Conservation (phyloP, 2,797 vertebrate species). For the Urophycis tenuis region DNA sequence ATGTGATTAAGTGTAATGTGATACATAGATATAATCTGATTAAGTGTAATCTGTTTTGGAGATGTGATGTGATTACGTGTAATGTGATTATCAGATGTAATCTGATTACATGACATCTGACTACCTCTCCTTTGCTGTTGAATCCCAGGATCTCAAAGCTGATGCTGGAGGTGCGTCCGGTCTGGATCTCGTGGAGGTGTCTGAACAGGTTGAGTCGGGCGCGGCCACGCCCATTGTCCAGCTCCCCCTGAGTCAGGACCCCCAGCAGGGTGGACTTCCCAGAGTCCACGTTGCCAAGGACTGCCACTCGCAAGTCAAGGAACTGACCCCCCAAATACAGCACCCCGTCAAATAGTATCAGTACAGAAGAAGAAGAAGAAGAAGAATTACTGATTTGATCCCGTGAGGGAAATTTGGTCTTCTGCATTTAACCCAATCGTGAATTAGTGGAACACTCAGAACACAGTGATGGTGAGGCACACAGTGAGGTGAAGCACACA, state of each 20-base stretch:
- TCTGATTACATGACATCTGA: conserved; percentile 8
- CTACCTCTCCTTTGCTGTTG: conserved; percentile 97
- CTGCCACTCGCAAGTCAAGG: conserved; percentile 90
- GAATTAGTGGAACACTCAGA: too few relatives aligned
- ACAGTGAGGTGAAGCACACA: too few relatives aligned
- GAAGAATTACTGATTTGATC: too few relatives aligned
- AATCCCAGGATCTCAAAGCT: conserved; percentile 98
- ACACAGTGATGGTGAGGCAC: too few relatives aligned
- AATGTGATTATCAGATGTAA: not conserved
- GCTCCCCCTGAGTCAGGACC: conserved; percentile 91
- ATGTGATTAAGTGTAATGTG: too few relatives aligned
- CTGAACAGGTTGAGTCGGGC: conserved; percentile 95
- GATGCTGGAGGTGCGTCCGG: conserved; percentile 93
- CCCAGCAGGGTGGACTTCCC: conserved; percentile 93
- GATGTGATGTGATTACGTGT: not conserved
- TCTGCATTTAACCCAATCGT: too few relatives aligned
- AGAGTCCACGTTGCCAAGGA: conserved; percentile 94
- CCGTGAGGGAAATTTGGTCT: too few relatives aligned
- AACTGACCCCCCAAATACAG: conserved; percentile 68
- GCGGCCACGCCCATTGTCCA: conserved; percentile 90
- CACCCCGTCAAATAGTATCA: not conserved
- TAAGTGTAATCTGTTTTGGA: not conserved
- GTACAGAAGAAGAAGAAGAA: too few relatives aligned
- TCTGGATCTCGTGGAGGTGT: conserved; percentile 95
- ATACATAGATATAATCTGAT: not conserved